A percentile compares a stretch with the other conserved stretches of the same genome.
These are phyloP conservation scores for Apostichopus japonicus DNA, from an alignment of 35 echinoderm and acorn worm species.

Conservation along the genomic window DNA sequence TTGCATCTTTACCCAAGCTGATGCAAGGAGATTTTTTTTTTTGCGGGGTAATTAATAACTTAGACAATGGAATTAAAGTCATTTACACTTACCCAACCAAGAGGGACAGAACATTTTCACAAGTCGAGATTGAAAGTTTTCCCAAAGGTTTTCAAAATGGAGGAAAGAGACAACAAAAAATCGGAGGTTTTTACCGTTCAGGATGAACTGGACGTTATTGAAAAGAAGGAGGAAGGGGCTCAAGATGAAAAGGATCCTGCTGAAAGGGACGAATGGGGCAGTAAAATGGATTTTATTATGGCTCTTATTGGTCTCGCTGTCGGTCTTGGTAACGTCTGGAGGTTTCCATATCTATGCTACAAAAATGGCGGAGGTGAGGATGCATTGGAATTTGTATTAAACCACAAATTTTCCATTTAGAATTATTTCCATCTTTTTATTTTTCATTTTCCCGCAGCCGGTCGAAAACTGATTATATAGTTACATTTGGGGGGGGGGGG, in stretches of 20 bases:
- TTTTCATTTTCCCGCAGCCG: no score
- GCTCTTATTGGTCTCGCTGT: conserved; percentile 66
- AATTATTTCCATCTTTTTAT: no score
- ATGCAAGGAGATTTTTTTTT: no score
- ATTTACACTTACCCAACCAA: conserved; percentile 13
- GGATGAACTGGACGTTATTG: conserved; percentile 1
- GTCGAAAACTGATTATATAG: no score
- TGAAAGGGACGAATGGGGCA: conserved; percentile 56
- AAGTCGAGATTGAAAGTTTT: conserved; percentile 19
- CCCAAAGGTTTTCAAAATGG: conserved; percentile 29
- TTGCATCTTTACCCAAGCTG: neutral
- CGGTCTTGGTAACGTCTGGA: conserved; percentile 64
- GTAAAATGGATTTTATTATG: conserved; percentile 68
- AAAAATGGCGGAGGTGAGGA: conserved; percentile 69
- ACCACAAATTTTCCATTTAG: no score
- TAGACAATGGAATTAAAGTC: conserved; percentile 30
- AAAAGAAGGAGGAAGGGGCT: conserved; percentile 6
- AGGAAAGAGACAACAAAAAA: conserved; percentile 8
- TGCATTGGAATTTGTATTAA: neutral
- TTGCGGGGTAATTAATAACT: conserved; percentile 18
- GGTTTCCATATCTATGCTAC: conserved; percentile 66
- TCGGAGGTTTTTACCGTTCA: neutral
- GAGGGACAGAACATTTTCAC: neutral
- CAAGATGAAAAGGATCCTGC: neutral
- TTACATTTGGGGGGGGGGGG: no score